Evolutionary conservation across 1,140 invertebrate genomes (phyloP).

Genomic region (Oncopodura yosiiana): DNA sequence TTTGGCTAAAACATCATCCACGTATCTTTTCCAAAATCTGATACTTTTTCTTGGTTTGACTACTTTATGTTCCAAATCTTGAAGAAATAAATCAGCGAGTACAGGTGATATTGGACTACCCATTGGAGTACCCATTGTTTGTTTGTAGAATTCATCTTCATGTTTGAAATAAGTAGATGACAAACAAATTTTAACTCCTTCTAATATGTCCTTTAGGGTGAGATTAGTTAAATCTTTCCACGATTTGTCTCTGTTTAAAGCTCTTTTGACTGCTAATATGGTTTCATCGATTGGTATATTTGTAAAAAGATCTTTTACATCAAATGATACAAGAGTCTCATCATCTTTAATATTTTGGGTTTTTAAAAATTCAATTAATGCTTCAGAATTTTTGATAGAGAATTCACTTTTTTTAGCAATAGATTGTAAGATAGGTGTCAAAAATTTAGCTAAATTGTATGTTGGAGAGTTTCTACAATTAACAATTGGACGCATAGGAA

Average conservation of each 20-base stretch:
- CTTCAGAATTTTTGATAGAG: slow-evolving; percentile 15
- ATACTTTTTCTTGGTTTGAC: slow-evolving; percentile 1
- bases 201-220: neutral
- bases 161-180: slow-evolving; percentile 19
- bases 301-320: slow-evolving; percentile 27
- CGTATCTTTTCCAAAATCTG: slow-evolving; percentile 24
- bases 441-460: slow-evolving; percentile 31
- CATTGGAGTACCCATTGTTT: slow-evolving; percentile 27
- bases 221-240: slow-evolving; percentile 9
- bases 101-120: slow-evolving; percentile 21
- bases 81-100: slow-evolving; percentile 17
- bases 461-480: slow-evolving; percentile 32
- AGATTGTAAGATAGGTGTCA: slow-evolving; percentile 13
- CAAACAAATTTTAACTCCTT: slow-evolving; percentile 17
- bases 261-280: neutral
- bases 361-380: slow-evolving; percentile 14
- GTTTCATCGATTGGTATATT: slow-evolving; percentile 16
- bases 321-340: slow-evolving; percentile 23
- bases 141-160: slow-evolving; percentile 14
- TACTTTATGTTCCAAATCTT: slow-evolving; percentile 17
- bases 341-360: neutral
- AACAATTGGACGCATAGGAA: slow-evolving; percentile 35
- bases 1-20: slow-evolving; percentile 30
- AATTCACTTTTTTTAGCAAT: neutral
- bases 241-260: neutral